A percentile compares a stretch with the other conserved stretches of the same genome.
Evolutionary conservation across 2,797 vertebrate genomes (phyloP).

Genomic region (Arrhamphus sclerolepis): DNA sequence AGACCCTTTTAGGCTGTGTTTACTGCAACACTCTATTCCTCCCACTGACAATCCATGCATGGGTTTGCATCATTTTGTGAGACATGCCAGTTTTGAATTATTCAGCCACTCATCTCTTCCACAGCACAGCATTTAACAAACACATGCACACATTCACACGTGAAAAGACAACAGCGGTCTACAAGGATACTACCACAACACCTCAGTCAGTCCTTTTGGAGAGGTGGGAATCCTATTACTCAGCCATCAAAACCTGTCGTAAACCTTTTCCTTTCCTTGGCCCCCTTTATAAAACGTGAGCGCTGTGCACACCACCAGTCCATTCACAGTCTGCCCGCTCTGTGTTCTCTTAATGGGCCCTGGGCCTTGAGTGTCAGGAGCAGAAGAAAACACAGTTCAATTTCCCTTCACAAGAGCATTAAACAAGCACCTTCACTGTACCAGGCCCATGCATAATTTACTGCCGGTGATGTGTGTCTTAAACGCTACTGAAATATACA

Average conservation of each 20-base stretch:
- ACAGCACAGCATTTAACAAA: constrained; percentile 77
- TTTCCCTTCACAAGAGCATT: constrained; percentile 85
- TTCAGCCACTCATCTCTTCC: constrained; percentile 83
- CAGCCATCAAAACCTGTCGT: constrained; percentile 65
- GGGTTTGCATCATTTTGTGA: constrained; percentile 81
- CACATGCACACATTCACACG: constrained; percentile 60
- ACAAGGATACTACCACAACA: constrained; percentile 68
- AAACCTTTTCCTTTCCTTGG: constrained; percentile 25
- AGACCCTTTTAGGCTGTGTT: constrained; percentile 82
- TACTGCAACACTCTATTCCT: constrained; percentile 77
- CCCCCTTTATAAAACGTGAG: constrained; percentile 51
- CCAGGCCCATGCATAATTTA: constrained; percentile 92
- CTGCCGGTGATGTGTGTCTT: constrained; percentile 88
- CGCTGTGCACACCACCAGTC: constrained; percentile 51
- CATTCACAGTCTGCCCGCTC: constrained; percentile 65
- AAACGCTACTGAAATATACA: constrained; percentile 97
- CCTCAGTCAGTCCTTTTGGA: constrained; percentile 69
- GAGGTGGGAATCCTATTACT: constrained; percentile 69
- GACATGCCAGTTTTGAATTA: constrained; percentile 84
- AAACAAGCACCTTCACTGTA: constrained; percentile 87
- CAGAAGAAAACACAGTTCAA: constrained; percentile 78
- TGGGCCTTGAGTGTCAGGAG: constrained; percentile 67
- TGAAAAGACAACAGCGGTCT: constrained; percentile 59
- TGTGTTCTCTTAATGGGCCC: constrained; percentile 69
- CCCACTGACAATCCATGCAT: constrained; percentile 77